Conservation (phyloP, 2,888 invertebrate species). For the Halictus ligatus region DNA sequence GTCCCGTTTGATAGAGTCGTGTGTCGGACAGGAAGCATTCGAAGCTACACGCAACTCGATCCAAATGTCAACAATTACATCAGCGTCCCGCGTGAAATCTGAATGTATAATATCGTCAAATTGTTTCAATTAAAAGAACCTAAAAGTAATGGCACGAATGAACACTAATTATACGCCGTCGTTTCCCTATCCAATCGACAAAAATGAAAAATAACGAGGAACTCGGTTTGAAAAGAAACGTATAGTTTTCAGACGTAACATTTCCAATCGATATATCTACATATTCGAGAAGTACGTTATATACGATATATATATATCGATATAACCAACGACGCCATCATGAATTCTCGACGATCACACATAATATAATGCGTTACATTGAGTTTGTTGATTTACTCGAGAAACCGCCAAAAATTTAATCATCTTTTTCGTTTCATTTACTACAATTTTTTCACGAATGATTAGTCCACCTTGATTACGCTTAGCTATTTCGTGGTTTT, state of each 20-base stretch:
- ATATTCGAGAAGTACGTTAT: neutral
- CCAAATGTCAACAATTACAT: neutral
- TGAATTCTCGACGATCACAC: conserved; percentile 41
- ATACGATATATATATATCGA: conserved; percentile 21
- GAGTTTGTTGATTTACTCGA: conserved; percentile 1
- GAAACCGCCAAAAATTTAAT: neutral
- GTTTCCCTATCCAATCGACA: neutral
- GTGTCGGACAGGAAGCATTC: neutral
- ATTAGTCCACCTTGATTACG: neutral
- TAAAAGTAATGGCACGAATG: neutral
- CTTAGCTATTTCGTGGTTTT: neutral
- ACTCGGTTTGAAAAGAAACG: neutral
- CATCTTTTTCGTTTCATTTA: neutral
- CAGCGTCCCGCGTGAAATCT: neutral
- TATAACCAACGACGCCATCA: conserved; percentile 45
- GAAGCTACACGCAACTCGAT: conserved; percentile 1
- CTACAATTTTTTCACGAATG: neutral
- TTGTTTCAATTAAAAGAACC: conserved; percentile 40
- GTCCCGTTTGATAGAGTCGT: conserved; percentile 26
- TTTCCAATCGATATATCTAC: neutral
- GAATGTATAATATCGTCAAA: conserved; percentile 2
- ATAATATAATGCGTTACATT: conserved; percentile 50
- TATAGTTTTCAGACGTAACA: neutral
- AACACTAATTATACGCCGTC: neutral
- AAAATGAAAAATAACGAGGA: neutral